Evolutionary conservation across 2,888 invertebrate species (phyloP).

Genomic region (Nymphalis polychloros): DNA sequence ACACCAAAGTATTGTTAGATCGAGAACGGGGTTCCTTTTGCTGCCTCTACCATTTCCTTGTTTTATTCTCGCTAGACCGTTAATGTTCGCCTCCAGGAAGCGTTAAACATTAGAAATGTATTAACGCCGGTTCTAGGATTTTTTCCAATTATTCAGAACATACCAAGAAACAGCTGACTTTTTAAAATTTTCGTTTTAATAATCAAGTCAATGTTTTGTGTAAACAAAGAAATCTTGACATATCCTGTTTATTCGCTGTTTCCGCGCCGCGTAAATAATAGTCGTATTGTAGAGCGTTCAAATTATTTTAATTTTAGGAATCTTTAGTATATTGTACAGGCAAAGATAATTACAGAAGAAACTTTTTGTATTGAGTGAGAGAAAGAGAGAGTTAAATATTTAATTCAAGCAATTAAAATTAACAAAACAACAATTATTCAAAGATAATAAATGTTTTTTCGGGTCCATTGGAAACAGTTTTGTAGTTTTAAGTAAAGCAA

Average conservation of each 20-base stretch:
- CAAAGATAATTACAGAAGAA: neutral
- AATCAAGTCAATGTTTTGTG: constrained; percentile 45
- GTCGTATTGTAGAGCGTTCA: neutral
- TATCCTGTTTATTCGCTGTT: constrained; percentile 61
- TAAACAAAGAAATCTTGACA: constrained; percentile 61
- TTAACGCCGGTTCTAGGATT: constrained; percentile 14
- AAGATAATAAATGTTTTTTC: neutral
- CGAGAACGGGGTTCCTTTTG: constrained; percentile 66
- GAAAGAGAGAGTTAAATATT: too few species aligned
- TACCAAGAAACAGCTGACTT: neutral
- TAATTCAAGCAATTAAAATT: too few species aligned
- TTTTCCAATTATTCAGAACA: neutral
- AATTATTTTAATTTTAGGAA: neutral
- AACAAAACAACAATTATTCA: too few species aligned
- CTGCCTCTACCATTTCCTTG: constrained; percentile 57
- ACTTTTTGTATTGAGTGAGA: too few species aligned
- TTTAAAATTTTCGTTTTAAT: constrained; percentile 20
- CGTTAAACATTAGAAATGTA: constrained; percentile 19
- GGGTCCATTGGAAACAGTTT: neutral
- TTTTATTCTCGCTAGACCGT: constrained; percentile 62
- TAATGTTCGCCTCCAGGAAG: constrained; percentile 52
- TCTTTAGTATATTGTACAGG: neutral
- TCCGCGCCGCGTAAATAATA: constrained; percentile 46
- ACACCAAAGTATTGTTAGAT: constrained; percentile 77
- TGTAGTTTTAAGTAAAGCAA: constrained; percentile 37